Base-by-base conservation (phyloP, 1,140 invertebrate species). In the Cecropterus lyciades region DNA sequence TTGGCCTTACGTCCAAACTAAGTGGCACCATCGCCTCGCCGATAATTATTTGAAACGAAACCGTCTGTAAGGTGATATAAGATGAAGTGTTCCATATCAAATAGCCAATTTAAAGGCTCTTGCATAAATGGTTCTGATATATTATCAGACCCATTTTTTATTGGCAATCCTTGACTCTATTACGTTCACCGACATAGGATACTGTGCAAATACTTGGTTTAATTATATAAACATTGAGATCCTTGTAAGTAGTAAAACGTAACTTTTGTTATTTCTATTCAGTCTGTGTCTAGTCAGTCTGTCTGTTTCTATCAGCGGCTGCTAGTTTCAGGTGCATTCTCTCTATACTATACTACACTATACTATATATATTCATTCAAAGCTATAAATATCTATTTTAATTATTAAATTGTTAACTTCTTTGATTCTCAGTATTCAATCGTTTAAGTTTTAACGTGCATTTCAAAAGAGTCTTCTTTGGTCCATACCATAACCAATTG, bases 141-240 rank as follows among this genome's bases (percentile, higher is more conserved):
- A 66, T 70, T 67, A 73, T 69, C 71, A 62, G 60, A 64, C 20
- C 14, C 37, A 65, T 70, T 75, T 74, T 75, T 75, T 59, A 52
- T 70, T 43, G 40, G 59, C 37, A 69, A 73, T 62, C 69, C 73
- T 70, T 75, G 70, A 69, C 62, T 67, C 49, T 46, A 65, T 70
- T 77, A 69, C 72, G 24, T 69, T 74, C 64, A 67, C 64, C 52
- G 53, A 62, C 67, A 65, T 73, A 72, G 60, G 70, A 67, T 66
- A 76, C 33, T 48, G 20, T 4, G 45, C 45, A 14, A 17, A 11
- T 48, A 49, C 14, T 16, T 33, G 30, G 40, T 42, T 27, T 45
- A 53, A 16, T 33, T 24, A 13, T 17, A 43, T 7, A n/a, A 40
- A 9, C 37, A 13, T 0, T 8, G 7, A 11, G 7, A 2, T 40